Base-by-base conservation (phyloP, 30 jellyfish, hydroid and myxozoan species). In the Rhopilema esculentum region DNA sequence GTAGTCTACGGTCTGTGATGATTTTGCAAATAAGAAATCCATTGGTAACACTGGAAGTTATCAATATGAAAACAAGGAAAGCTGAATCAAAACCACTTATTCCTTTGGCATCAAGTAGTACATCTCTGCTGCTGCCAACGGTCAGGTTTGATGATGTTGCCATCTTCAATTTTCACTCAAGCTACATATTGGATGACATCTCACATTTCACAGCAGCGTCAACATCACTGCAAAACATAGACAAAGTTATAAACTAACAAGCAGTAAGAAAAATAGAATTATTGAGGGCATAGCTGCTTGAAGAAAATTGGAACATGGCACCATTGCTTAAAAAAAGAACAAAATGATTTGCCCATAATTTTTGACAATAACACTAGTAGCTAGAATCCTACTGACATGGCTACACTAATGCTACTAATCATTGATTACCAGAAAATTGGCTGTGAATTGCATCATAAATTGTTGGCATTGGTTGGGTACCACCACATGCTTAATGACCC, bases 11-110 rank as follows among this genome's bases (percentile, higher is more conserved):
- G 73, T 86, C 95, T 16, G 89, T 62, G 30, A 86, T 76, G 75
- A 86, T 86, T 30, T 75, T 77, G 28, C 83, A 32, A 25, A 86
- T 74, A 48, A 86, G 88, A 27, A 84, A 70, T 9, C 93, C 84
- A 62, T 84, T 84, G 25, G 93, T 73, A 0, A 63, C 57, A n/a
- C 63, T 52, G 9, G 84, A 67, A 33, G 84, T 27, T 0, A 84
- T 26, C 77, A 84, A 73, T n/a, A 84, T 30, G 70, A 72, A 18
- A 64, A 71, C 49, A n/a, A 84, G 71, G 88, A 84, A 71, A 51
- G 61, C 69, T 8, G 84, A 16, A 25, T 84, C 88, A 66, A 84
- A 65, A 27, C 67, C 74, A 20, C 80, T 79, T 1, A 69, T 29
- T 4, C 68, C 80, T 19, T 20, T 50, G 29, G 49, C 49, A 7